phyloP scores from a whole-genome alignment of 2,888 invertebrate genomes.

The Tortrix viridana region DNA sequence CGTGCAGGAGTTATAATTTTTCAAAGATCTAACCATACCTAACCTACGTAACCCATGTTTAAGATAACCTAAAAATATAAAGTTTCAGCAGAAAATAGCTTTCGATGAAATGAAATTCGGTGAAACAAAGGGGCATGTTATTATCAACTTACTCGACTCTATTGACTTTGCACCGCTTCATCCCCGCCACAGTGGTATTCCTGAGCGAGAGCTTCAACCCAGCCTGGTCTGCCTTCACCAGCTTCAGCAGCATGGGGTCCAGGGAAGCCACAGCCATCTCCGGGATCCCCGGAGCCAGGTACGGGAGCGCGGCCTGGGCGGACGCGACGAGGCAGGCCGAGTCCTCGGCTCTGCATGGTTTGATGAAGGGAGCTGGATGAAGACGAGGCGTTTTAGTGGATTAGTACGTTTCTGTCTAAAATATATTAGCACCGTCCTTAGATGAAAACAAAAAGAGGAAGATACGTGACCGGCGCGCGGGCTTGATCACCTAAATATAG shows the following conservation, averaged over 20 bases:
- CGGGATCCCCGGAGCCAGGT: constrained; percentile 61
- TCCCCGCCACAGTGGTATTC: constrained; percentile 62
- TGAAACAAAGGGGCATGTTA: too few relatives aligned
- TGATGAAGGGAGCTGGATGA: constrained; percentile 68
- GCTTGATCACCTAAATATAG: too few relatives aligned
- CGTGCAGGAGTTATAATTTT: too few relatives aligned
- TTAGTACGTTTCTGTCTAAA: neutral
- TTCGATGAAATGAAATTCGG: too few relatives aligned
- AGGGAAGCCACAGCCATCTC: constrained; percentile 60
- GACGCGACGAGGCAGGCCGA: constrained; percentile 56
- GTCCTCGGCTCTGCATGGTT: constrained; percentile 64
- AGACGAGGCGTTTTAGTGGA: neutral
- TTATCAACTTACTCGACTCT: constrained; percentile 71
- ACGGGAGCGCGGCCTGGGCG: constrained; percentile 60
- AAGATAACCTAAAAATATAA: too few relatives aligned
- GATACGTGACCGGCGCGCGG: too few relatives aligned
- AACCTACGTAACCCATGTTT: too few relatives aligned
- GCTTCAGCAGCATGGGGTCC: constrained; percentile 64
- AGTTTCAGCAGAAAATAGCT: too few relatives aligned
- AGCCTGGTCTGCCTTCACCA: constrained; percentile 59
- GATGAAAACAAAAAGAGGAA: too few relatives aligned
- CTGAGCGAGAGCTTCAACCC: constrained; percentile 60
- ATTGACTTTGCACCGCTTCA: constrained; percentile 64
- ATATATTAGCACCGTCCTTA: too few relatives aligned
- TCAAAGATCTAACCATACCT: too few relatives aligned